Percentiles rank a stretch among this genome's conserved stretches.
These are phyloP conservation scores for Physeter macrocephalus DNA, from an alignment of 2,113 vertebrate species.

Conservation along the genomic window DNA sequence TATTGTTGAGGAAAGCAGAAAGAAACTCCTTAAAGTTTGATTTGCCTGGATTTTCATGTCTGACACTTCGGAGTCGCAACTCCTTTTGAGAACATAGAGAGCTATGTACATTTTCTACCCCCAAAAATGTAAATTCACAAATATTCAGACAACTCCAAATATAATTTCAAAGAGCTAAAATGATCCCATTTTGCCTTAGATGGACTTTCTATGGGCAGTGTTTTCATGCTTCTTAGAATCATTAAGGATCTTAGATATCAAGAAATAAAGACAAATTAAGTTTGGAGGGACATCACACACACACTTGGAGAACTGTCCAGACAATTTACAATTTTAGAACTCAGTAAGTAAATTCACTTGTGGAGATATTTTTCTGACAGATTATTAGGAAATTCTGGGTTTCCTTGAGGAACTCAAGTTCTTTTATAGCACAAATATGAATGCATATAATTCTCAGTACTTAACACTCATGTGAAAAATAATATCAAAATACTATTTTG, in stretches of 20 bases:
- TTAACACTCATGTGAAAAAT: neutral
- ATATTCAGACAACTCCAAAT: neutral
- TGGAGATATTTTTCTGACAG: neutral
- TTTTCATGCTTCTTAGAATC: neutral
- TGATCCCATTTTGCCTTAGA: neutral
- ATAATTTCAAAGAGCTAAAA: neutral
- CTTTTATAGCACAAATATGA: neutral
- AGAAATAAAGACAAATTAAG: constrained; percentile 4
- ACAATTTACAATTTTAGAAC: neutral
- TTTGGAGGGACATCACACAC: neutral
- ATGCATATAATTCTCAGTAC: neutral
- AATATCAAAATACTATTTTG: neutral
- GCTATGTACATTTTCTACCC: neutral
- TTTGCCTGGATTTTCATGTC: neutral
- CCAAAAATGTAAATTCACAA: neutral
- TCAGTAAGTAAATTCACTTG: neutral
- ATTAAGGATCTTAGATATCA: neutral
- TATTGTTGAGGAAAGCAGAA: neutral
- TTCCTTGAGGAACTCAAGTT: neutral
- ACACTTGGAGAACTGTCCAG: neutral
- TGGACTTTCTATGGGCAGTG: neutral
- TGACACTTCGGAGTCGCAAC: neutral
- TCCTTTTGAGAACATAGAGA: neutral
- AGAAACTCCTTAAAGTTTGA: neutral
- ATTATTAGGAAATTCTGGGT: neutral